Percentiles rank a stretch among this genome's conserved stretches.
Evolutionary conservation across 2,888 invertebrate genomes (phyloP).

Genomic region (Agapetus fuscipes): DNA sequence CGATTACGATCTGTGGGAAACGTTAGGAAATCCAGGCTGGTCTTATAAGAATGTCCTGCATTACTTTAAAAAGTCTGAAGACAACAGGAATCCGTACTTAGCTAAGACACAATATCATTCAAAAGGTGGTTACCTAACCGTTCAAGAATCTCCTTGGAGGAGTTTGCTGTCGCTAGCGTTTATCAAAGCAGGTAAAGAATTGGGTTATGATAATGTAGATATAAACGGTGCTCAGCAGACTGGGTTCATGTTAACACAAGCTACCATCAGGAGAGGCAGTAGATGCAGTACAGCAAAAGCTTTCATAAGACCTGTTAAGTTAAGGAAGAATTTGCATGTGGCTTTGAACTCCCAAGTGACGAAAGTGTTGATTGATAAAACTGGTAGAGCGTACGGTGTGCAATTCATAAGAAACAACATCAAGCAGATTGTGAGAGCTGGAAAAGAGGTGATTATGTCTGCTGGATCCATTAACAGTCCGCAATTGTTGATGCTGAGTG

Average conservation of each 20-base stretch:
- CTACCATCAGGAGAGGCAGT: constrained; percentile 72
- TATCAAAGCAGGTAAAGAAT: constrained; percentile 68
- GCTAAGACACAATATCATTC: constrained; percentile 65
- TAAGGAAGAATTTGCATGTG: constrained; percentile 68
- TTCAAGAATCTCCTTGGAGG: constrained; percentile 77
- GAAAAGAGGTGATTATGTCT: constrained; percentile 73
- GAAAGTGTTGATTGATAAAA: constrained; percentile 60
- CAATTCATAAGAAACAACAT: constrained; percentile 60
- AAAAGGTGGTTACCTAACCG: constrained; percentile 71
- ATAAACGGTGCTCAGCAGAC: constrained; percentile 76
- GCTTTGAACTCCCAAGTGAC: constrained; percentile 68
- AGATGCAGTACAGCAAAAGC: constrained; percentile 85
- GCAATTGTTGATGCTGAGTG: constrained; percentile 85
- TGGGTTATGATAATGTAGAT: constrained; percentile 73
- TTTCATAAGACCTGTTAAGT: constrained; percentile 71
- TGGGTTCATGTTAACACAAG: constrained; percentile 81
- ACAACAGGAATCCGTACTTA: constrained; percentile 76
- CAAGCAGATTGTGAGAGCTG: constrained; percentile 57
- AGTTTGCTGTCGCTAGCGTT: constrained; percentile 76
- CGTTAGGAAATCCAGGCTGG: constrained; percentile 79
- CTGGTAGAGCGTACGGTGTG: constrained; percentile 66
- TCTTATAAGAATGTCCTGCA: constrained; percentile 70
- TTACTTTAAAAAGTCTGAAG: constrained; percentile 81
- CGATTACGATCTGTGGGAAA: constrained; percentile 83
- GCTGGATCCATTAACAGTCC: constrained; percentile 85